phyloP scores from a whole-genome alignment of 2,888 invertebrate species.

The Horisme vitalbata region DNA sequence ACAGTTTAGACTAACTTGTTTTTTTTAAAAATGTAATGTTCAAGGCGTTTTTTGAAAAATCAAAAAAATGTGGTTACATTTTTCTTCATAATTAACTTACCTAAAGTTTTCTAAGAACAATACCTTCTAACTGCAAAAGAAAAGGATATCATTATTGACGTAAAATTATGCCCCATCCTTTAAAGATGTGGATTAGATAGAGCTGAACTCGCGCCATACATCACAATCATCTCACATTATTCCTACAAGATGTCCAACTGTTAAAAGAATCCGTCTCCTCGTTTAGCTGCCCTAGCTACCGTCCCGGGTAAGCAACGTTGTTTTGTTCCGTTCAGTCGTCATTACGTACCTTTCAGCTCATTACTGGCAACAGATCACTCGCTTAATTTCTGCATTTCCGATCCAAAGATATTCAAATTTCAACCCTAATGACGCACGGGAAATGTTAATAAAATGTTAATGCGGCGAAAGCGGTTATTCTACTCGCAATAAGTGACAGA shows the following conservation, averaged over 20 bases:
- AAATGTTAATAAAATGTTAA: slow-evolving; percentile 83
- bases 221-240: no score
- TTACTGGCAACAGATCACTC: slow-evolving; percentile 79
- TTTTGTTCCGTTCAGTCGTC: slow-evolving; percentile 71
- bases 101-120: no score
- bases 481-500: slow-evolving; percentile 77
- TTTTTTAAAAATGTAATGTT: no score
- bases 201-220: no score
- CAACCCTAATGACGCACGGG: slow-evolving; percentile 78
- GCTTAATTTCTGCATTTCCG: slow-evolving; percentile 83
- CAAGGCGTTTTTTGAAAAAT: no score
- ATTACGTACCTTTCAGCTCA: slow-evolving; percentile 79
- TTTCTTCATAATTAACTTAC: no score
- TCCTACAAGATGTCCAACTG: slow-evolving; percentile 2
- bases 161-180: no score
- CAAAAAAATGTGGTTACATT: no score
- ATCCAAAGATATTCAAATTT: slow-evolving; percentile 81
- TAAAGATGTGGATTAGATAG: no score
- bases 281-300: slow-evolving; percentile 51
- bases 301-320: slow-evolving; percentile 72
- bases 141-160: no score
- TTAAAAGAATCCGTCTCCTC: slow-evolving; percentile 49
- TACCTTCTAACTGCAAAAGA: no score
- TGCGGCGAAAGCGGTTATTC: slow-evolving; percentile 72
- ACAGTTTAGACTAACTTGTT: no score